A percentile compares a stretch with the other conserved stretches of the same genome.
Evolutionary conservation across 1,140 invertebrate species (phyloP).

Genomic region (Pogonomyrmex barbatus): DNA sequence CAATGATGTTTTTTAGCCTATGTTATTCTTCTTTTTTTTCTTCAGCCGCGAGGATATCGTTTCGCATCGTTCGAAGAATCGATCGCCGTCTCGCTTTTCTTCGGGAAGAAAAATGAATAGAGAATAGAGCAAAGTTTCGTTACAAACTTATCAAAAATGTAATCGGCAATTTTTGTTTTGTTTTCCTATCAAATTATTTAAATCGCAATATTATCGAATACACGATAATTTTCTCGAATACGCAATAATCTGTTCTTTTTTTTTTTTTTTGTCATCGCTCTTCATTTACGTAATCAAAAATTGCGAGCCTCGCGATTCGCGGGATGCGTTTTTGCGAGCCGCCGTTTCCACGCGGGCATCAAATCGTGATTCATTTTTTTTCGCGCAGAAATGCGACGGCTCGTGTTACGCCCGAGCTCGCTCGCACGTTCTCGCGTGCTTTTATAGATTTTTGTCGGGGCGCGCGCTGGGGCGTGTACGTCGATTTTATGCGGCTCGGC

Average conservation of each 20-base stretch:
- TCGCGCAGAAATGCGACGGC: constrained; percentile 21
- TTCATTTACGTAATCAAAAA: constrained; percentile 22
- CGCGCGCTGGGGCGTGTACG: constrained; percentile 20
- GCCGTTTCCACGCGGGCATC: constrained; percentile 35
- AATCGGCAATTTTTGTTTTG: neutral
- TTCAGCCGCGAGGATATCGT: neutral
- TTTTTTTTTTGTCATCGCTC: neutral
- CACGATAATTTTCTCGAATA: too few species aligned
- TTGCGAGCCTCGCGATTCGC: neutral
- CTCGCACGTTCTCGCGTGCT: neutral
- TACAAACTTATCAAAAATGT: neutral
- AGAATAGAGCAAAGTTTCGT: neutral
- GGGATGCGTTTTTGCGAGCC: neutral
- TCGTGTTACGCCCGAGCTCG: constrained; percentile 20
- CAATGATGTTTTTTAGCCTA: constrained; percentile 39
- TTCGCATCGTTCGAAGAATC: neutral
- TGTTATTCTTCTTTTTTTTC: constrained; percentile 9
- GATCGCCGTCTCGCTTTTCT: neutral
- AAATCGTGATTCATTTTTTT: constrained; percentile 44
- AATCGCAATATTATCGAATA: neutral
- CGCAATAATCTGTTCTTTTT: neutral
- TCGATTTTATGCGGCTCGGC: constrained; percentile 54
- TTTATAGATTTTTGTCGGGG: constrained; percentile 56
- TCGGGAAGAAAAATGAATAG: neutral
- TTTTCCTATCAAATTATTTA: too few species aligned